A percentile compares a stretch with the other conserved stretches of the same genome.
phyloP scores from a whole-genome alignment of 2,113 vertebrate species.

The Neoarius graeffei region DNA sequence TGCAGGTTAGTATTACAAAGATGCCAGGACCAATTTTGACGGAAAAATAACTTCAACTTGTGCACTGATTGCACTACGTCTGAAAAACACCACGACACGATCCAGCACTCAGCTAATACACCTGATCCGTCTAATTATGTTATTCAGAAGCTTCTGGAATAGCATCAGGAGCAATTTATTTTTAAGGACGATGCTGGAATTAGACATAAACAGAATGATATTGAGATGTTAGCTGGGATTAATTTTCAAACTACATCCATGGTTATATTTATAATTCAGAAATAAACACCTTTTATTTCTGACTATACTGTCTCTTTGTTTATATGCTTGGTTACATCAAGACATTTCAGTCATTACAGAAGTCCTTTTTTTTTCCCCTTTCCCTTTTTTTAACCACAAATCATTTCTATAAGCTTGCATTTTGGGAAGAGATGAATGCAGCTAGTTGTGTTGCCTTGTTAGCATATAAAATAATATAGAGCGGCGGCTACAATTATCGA shows the following conservation, averaged over 20 bases:
- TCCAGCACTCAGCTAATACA: slow-evolving; percentile 14
- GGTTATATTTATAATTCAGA: background rate
- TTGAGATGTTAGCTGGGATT: background rate
- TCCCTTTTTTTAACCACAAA: background rate
- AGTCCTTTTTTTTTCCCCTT: background rate
- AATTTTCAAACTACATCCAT: background rate
- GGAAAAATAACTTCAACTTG: background rate
- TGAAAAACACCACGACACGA: slow-evolving; percentile 17
- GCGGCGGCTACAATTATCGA: too few relatives aligned
- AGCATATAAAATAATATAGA: background rate
- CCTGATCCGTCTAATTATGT: slow-evolving; percentile 13
- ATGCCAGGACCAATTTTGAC: background rate
- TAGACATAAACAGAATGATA: background rate
- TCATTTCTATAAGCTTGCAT: background rate
- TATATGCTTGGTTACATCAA: background rate
- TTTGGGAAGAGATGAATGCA: background rate
- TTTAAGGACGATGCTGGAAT: background rate
- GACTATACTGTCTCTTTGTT: background rate
- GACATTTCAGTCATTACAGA: background rate
- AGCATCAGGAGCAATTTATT: background rate
- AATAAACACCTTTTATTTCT: background rate
- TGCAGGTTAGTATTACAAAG: slow-evolving; percentile 33
- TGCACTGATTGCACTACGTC: background rate
- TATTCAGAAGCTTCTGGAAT: background rate
- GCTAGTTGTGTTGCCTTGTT: background rate